Percentiles rank a stretch among this genome's conserved stretches.
Conservation (phyloP, 2,888 invertebrate species). For the Helleia helle region DNA sequence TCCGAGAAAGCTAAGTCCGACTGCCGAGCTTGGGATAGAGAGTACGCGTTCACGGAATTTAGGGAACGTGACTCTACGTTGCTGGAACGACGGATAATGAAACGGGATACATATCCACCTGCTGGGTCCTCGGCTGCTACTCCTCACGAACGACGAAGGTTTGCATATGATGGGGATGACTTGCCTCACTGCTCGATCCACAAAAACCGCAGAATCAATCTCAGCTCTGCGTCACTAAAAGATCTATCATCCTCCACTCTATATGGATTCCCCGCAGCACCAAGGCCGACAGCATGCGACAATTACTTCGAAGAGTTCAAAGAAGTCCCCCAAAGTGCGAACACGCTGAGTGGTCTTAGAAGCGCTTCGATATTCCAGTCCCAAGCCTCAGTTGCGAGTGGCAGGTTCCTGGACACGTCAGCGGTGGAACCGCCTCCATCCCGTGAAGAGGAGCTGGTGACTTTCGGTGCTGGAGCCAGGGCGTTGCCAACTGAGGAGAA, state of each 20-base stretch:
- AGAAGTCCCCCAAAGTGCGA: conserved; percentile 69
- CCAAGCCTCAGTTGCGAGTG: conserved; percentile 77
- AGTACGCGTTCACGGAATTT: conserved; percentile 66
- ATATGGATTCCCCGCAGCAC: conserved; percentile 79
- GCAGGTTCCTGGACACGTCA: conserved; percentile 80
- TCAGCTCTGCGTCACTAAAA: conserved; percentile 73
- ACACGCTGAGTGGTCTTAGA: conserved; percentile 58
- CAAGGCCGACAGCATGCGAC: conserved; percentile 76
- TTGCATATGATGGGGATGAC: conserved; percentile 77
- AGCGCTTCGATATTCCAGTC: conserved; percentile 68
- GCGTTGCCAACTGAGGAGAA: conserved; percentile 34
- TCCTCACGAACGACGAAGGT: conserved; percentile 72
- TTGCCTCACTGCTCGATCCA: conserved; percentile 72
- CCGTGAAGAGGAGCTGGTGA: conserved; percentile 81
- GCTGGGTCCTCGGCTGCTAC: conserved; percentile 60
- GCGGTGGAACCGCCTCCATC: conserved; percentile 76
- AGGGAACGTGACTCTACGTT: conserved; percentile 59
- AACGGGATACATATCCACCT: conserved; percentile 61
- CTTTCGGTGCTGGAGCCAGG: conserved; percentile 77
- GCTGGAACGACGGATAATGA: conserved; percentile 59
- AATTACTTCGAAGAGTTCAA: conserved; percentile 72
- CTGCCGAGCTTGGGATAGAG: conserved; percentile 62
- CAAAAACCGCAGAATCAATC: conserved; percentile 64
- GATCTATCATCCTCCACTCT: conserved; percentile 71
- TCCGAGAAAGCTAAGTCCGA: conserved; percentile 65